A percentile compares a stretch with the other conserved stretches of the same genome.
Evolutionary conservation across 2,797 vertebrate genomes (phyloP).

Genomic region (Peromyscus aztecus): DNA sequence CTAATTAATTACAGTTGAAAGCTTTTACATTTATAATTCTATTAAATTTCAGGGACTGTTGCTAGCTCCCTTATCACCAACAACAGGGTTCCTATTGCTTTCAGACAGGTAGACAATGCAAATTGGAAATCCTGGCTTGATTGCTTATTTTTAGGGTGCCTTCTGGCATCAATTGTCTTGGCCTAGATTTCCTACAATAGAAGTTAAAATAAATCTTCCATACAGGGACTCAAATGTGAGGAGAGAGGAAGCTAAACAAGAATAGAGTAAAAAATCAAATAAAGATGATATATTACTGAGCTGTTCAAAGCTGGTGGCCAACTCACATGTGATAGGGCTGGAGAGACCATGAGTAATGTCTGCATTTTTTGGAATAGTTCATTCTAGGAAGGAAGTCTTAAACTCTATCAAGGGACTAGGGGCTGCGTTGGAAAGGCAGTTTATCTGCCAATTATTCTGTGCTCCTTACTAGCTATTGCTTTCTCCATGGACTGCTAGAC

Average conservation of each 20-base stretch:
- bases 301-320: neutral
- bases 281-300: constrained; percentile 20
- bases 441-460: neutral
- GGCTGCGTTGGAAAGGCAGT: neutral
- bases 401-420: neutral
- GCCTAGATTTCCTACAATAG: constrained; percentile 22
- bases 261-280: constrained; percentile 16
- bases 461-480: neutral
- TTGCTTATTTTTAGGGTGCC: neutral
- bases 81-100: neutral
- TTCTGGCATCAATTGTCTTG: neutral
- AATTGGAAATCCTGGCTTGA: constrained; percentile 10
- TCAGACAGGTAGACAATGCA: neutral
- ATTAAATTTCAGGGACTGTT: neutral
- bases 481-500: neutral
- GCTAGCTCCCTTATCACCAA: neutral
- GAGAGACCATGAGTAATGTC: neutral
- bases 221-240: constrained; percentile 4
- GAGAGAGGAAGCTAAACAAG: constrained; percentile 2
- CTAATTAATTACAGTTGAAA: constrained; percentile 25
- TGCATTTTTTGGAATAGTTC: neutral
- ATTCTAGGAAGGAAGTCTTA: neutral
- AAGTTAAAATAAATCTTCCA: constrained; percentile 36
- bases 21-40: neutral
- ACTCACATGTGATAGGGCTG: neutral